phyloP scores from a whole-genome alignment of 2,113 vertebrate species.

The Anarhynchus alexandrinus region DNA sequence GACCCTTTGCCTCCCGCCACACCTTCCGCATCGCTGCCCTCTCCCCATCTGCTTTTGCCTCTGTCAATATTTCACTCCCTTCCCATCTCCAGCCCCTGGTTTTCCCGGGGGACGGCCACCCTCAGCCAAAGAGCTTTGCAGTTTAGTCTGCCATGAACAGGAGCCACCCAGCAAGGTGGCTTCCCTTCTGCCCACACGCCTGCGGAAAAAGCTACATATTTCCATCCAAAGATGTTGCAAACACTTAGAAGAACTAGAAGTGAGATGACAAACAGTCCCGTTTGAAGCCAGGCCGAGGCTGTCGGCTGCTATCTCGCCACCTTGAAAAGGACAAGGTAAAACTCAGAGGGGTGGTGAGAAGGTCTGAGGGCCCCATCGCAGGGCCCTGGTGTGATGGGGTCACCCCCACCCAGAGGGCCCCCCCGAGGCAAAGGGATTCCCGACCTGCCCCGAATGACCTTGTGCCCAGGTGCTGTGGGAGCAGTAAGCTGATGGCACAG shows the following conservation, averaged over 20 bases:
- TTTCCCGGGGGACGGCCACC: not conserved
- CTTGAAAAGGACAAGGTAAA: not conserved
- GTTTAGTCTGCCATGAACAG: not conserved
- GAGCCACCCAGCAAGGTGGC: not conserved
- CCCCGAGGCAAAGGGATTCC: not conserved
- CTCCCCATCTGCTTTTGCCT: not conserved
- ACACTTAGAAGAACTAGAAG: not conserved
- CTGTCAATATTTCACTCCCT: not conserved
- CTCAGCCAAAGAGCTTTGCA: not conserved
- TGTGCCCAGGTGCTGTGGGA: not conserved
- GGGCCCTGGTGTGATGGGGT: accelerated
- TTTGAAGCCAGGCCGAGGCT: not conserved
- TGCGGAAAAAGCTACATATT: accelerated
- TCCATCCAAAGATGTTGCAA: not conserved
- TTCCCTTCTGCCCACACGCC: not conserved
- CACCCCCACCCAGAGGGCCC: not conserved
- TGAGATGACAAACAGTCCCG: not conserved
- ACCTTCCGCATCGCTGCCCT: not conserved
- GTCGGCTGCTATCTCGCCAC: not conserved
- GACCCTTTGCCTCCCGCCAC: not conserved
- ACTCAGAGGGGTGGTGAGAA: not conserved
- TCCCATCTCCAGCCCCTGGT: not conserved
- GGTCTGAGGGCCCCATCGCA: not conserved
- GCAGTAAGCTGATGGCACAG: not conserved
- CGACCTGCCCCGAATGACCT: accelerated